Evolutionary conservation across 2,888 invertebrate genomes (phyloP).

Genomic region (Watsonalla cultraria): DNA sequence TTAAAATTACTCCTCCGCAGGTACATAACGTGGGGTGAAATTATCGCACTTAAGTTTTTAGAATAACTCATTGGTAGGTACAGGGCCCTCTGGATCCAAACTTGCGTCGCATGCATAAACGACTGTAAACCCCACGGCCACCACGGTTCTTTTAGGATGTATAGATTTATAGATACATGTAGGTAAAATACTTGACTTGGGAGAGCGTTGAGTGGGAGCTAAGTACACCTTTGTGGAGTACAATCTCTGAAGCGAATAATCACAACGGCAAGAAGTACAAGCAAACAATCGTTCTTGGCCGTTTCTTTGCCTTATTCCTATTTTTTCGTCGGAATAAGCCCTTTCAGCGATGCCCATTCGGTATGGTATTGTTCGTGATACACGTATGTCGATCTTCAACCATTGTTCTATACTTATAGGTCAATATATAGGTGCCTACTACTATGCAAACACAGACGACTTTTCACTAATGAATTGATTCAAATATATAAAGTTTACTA

Average conservation of each 20-base stretch:
- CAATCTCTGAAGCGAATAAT: background rate
- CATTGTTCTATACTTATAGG: background rate
- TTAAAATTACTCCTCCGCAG: too few species aligned
- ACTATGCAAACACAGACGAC: too few species aligned
- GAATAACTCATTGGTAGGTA: too few species aligned
- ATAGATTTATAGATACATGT: too few species aligned
- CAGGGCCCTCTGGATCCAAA: too few species aligned
- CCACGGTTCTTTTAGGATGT: too few species aligned
- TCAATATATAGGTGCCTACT: background rate
- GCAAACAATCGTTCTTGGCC: background rate
- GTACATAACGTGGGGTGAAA: too few species aligned
- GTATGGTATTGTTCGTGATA: conserved; percentile 1
- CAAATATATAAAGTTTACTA: too few species aligned
- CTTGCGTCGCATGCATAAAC: too few species aligned
- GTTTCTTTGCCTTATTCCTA: conserved; percentile 12
- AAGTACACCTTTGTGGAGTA: background rate
- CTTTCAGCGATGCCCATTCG: conserved; percentile 13
- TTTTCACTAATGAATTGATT: background rate
- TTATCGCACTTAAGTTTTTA: too few species aligned
- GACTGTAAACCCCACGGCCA: too few species aligned
- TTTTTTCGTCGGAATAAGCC: conserved; percentile 17
- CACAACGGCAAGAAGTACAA: background rate
- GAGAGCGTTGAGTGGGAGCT: background rate
- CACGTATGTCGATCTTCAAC: background rate
- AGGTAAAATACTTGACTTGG: background rate